These are phyloP conservation scores for Entomyzon cyanotis DNA, from an alignment of 2,113 vertebrate genomes.

Conservation along the genomic window DNA sequence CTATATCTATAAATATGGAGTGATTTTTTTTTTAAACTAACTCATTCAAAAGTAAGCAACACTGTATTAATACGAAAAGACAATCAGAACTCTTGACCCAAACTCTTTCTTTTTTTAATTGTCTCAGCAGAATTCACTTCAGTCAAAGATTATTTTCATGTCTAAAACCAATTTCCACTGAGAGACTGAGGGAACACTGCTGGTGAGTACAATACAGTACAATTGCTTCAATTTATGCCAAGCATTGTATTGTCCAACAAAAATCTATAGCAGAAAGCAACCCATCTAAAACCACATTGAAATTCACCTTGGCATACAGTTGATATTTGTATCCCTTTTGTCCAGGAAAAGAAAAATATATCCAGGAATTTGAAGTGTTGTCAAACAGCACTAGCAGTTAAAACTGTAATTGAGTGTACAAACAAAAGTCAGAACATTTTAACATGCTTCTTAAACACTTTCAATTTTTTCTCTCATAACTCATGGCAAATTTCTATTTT, in stretches of 20 bases:
- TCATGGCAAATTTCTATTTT: background rate
- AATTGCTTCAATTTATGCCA: constrained; percentile 50
- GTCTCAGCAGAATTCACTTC: constrained; percentile 59
- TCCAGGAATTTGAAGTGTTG: background rate
- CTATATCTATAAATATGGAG: constrained; percentile 55
- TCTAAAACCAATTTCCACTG: constrained; percentile 54
- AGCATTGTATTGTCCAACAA: background rate
- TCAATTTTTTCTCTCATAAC: background rate
- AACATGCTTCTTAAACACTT: background rate
- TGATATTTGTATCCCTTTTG: background rate
- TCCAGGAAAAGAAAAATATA: background rate
- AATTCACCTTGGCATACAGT: background rate
- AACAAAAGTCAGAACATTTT: background rate
- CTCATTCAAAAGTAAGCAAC: constrained; percentile 16
- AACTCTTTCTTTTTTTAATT: constrained; percentile 60
- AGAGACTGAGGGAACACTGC: constrained; percentile 2
- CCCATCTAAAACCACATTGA: background rate
- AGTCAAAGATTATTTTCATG: constrained; percentile 53
- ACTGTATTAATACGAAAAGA: constrained; percentile 16
- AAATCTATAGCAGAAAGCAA: constrained; percentile 8
- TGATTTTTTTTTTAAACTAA: background rate
- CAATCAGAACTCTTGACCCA: constrained; percentile 31
- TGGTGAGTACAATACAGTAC: constrained; percentile 14
- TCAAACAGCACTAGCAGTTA: background rate
- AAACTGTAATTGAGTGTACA: background rate